Evolutionary conservation across 2,888 invertebrate genomes (phyloP).

Genomic region (Eupeodes latifasciatus): DNA sequence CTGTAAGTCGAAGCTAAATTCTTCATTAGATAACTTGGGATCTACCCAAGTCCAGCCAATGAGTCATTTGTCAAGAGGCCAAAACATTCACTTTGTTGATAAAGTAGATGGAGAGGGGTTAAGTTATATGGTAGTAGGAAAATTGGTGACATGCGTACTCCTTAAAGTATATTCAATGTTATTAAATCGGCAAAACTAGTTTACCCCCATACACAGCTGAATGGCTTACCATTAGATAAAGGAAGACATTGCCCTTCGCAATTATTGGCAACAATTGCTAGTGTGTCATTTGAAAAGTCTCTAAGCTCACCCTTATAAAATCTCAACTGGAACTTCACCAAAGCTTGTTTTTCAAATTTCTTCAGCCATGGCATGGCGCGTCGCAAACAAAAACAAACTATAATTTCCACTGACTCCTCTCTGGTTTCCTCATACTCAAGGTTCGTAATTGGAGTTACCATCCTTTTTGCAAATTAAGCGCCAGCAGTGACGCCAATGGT

Average conservation of each 20-base stretch:
- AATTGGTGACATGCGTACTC: constrained; percentile 57
- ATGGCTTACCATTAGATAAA: background rate
- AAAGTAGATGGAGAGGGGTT: background rate
- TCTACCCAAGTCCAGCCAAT: constrained; percentile 43
- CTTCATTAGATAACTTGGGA: constrained; percentile 55
- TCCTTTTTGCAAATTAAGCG: constrained; percentile 57
- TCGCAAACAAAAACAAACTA: constrained; percentile 1
- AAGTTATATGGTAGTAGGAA: no score
- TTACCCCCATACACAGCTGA: constrained; percentile 23
- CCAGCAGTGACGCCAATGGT: constrained; percentile 55
- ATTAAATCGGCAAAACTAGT: constrained; percentile 40
- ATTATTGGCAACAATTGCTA: constrained; percentile 33
- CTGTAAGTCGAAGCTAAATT: constrained; percentile 68
- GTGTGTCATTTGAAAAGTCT: constrained; percentile 44
- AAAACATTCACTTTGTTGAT: constrained; percentile 19
- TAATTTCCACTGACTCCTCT: constrained; percentile 40
- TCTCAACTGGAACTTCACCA: background rate
- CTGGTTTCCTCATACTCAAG: constrained; percentile 29
- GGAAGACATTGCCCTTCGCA: constrained; percentile 21
- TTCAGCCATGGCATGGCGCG: background rate
- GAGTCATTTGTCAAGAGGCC: constrained; percentile 52
- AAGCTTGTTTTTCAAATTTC: constrained; percentile 32
- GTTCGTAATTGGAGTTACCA: constrained; percentile 54
- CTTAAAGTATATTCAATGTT: constrained; percentile 28
- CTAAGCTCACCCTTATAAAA: background rate